Base-by-base conservation (phyloP, 2,888 invertebrate species). In the Petrolisthes cinctipes region DNA sequence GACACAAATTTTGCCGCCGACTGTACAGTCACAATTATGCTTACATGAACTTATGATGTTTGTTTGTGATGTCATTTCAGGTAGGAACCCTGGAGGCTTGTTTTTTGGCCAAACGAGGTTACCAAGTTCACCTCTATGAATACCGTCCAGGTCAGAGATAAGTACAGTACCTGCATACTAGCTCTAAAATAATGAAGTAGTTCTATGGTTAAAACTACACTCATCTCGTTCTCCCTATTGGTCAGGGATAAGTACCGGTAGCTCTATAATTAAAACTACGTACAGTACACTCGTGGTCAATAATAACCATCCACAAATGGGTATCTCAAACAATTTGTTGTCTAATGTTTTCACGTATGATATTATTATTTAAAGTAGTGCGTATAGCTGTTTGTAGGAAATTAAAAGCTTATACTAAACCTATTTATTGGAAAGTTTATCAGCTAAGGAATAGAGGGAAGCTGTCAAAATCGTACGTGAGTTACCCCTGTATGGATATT, bases 61-160 rank as follows among this genome's bases (percentile, higher is more conserved):
- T 73, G n/a, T 73, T 20, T 17, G 7, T 73, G n/a, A 7, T 73
- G n/a, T 20, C 1, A 73, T 82, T 37, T 20, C 83, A 86, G 83
- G 86, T 83, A 5, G 83, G 83, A 4, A 56, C 68, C 14, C 20
- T 83, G 51, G 82, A 79, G 37, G 86, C 82, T 14, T 82, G 76
- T 54, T 51, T 66, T 17, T 51, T 86, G 68, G 86, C 82, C 3
- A 61, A 68, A 7, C 20, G 82, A 37, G 79, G 83, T 2, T 79
- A 83, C 57, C 66, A 83, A 37, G 9, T 17, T 17, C 17, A 61
- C 61, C 17, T 11, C 61, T 61, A 61, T 61, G 9, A 17, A 9
- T 61, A 61, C 61, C 37, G 37, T 37, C 37, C 37, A 37, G 2
- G 37, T 37, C 37, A 37, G 37, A 37, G 37, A 37, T 37, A 37